These are phyloP conservation scores for Ormyrus nitidulus DNA, from an alignment of 2,888 invertebrate species.

Conservation along the genomic window DNA sequence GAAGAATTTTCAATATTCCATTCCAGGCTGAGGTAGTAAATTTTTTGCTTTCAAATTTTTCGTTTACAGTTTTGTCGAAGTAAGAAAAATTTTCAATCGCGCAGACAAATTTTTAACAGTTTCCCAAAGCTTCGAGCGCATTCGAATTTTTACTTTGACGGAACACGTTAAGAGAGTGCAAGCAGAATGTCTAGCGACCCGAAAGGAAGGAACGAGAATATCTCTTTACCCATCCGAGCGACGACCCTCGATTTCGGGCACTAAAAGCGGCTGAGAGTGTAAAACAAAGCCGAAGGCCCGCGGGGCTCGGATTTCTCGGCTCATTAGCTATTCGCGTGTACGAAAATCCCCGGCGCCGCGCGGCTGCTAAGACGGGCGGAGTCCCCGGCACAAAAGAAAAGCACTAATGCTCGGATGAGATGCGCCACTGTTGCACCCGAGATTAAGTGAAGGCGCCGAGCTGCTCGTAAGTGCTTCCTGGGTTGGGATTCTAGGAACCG, in stretches of 20 bases:
- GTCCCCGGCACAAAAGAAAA: background rate
- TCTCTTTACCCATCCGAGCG: background rate
- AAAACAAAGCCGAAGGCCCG: background rate
- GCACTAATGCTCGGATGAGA: background rate
- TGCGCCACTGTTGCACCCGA: background rate
- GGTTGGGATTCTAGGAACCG: no score
- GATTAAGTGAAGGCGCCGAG: background rate
- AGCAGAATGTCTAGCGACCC: no score
- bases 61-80: no score
- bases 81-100: no score
- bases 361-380: slow-evolving; percentile 1
- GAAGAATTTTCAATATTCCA: no score
- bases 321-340: slow-evolving; percentile 43
- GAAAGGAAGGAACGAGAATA: background rate
- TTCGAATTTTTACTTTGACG: no score
- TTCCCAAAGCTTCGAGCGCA: no score
- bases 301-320: slow-evolving; percentile 2
- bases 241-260: no score
- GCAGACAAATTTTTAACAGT: no score
- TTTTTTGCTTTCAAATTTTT: no score
- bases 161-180: no score
- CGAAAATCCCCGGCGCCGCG: slow-evolving; percentile 8
- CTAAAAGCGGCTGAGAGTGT: background rate
- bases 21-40: no score
- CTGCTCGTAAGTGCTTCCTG: background rate